A percentile compares a stretch with the other conserved stretches of the same genome.
These are phyloP conservation scores for Cichlasoma orientale DNA, from an alignment of 2,797 vertebrate genomes.

Conservation along the genomic window DNA sequence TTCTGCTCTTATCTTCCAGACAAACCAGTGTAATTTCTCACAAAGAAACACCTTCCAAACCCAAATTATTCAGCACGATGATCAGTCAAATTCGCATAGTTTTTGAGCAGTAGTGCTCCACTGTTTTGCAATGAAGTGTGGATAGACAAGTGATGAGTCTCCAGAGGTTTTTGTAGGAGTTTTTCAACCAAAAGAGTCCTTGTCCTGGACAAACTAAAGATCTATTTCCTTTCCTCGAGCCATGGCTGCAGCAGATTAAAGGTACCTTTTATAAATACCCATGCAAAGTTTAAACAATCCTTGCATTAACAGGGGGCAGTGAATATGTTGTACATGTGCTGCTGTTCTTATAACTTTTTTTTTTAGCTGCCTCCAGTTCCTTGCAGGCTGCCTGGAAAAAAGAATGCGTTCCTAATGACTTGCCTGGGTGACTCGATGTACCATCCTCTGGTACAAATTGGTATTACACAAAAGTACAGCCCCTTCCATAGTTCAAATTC, in stretches of 20 bases:
- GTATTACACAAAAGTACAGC: neutral
- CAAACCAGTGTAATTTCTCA: neutral
- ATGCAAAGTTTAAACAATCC: neutral
- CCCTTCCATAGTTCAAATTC: neutral
- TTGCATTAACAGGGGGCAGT: neutral
- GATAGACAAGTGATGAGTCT: neutral
- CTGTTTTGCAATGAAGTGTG: neutral
- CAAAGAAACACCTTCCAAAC: neutral
- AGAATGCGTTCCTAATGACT: neutral
- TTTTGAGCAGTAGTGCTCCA: neutral
- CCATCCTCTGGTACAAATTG: neutral
- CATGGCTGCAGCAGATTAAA: no score
- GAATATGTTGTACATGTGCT: neutral
- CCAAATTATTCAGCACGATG: neutral
- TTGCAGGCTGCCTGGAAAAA: neutral
- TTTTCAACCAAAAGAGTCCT: neutral
- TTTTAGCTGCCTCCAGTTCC: neutral
- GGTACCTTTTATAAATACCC: neutral
- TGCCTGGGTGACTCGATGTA: neutral
- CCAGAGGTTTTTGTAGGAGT: neutral
- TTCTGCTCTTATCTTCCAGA: neutral
- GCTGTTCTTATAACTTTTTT: neutral
- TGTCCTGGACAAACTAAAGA: neutral
- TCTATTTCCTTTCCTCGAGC: rapidly evolving
- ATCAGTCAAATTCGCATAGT: neutral